These are phyloP conservation scores for Polypterus senegalus DNA, from an alignment of 2,113 vertebrate species.

Conservation along the genomic window DNA sequence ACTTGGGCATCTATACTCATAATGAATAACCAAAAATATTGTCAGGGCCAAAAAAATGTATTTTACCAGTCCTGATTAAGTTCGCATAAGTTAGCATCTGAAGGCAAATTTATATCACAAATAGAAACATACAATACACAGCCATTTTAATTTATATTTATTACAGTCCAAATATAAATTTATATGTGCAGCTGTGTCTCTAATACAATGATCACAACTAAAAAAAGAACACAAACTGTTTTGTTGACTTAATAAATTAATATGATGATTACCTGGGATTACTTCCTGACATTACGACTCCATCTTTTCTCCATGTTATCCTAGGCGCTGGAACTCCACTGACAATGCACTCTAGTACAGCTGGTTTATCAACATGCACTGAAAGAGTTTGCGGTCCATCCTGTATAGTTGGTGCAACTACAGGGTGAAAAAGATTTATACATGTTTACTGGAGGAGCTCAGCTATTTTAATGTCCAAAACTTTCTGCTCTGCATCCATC, in stretches of 20 bases:
- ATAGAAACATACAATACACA: too few relatives aligned
- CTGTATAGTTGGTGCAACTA: constrained; percentile 74
- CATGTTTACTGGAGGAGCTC: too few relatives aligned
- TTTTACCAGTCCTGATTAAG: too few relatives aligned
- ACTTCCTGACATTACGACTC: constrained; percentile 58
- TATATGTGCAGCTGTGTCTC: not conserved
- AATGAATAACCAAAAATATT: too few relatives aligned
- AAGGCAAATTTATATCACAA: too few relatives aligned
- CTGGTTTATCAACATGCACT: constrained; percentile 50
- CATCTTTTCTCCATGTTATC: constrained; percentile 88
- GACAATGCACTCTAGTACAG: constrained; percentile 62
- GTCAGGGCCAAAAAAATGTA: too few relatives aligned
- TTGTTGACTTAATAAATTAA: not conserved
- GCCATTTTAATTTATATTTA: too few relatives aligned
- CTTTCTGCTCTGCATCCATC: too few relatives aligned
- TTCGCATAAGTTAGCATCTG: too few relatives aligned
- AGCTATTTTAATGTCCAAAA: too few relatives aligned
- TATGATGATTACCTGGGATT: constrained; percentile 48
- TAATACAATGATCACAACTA: too few relatives aligned
- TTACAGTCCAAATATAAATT: not conserved
- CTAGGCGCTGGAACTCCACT: constrained; percentile 72
- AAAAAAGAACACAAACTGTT: not conserved
- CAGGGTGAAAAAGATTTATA: not conserved
- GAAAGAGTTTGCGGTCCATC: constrained; percentile 44
- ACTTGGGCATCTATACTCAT: too few relatives aligned